These are phyloP conservation scores for Pterois miles DNA, from an alignment of 2,797 vertebrate species.

Conservation along the genomic window DNA sequence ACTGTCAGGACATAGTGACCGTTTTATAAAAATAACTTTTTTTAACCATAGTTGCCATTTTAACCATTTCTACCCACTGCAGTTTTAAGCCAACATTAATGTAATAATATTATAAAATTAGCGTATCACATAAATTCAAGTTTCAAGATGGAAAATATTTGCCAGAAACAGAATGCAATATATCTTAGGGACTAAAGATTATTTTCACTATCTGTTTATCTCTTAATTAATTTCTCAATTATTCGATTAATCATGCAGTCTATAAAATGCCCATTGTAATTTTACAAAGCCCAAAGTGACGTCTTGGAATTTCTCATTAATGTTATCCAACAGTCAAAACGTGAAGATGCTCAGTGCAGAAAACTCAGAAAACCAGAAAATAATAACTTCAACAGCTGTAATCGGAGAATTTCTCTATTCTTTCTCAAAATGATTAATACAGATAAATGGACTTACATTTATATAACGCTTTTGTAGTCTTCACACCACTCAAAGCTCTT, in stretches of 20 bases:
- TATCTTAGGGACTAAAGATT: background rate
- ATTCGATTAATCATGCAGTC: background rate
- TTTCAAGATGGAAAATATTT: background rate
- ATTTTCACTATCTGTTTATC: background rate
- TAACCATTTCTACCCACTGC: too few species aligned
- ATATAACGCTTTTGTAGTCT: too few species aligned
- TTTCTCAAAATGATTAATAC: background rate
- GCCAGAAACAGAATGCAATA: background rate
- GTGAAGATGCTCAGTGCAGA: background rate
- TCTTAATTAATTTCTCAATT: background rate
- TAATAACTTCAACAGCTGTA: background rate
- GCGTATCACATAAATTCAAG: background rate
- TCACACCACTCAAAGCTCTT: too few species aligned
- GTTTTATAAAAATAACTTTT: too few species aligned
- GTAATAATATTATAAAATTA: background rate
- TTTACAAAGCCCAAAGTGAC: background rate
- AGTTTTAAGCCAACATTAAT: background rate
- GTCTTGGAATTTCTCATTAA: background rate
- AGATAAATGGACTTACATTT: too few species aligned
- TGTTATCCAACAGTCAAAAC: background rate
- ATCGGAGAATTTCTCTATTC: background rate
- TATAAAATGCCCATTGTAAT: background rate
- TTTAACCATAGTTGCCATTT: too few species aligned
- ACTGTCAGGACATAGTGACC: too few species aligned
- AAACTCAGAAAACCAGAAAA: background rate